Evolutionary conservation across 2,797 vertebrate genomes (phyloP).

Genomic region (Acestrorhynchus altus): DNA sequence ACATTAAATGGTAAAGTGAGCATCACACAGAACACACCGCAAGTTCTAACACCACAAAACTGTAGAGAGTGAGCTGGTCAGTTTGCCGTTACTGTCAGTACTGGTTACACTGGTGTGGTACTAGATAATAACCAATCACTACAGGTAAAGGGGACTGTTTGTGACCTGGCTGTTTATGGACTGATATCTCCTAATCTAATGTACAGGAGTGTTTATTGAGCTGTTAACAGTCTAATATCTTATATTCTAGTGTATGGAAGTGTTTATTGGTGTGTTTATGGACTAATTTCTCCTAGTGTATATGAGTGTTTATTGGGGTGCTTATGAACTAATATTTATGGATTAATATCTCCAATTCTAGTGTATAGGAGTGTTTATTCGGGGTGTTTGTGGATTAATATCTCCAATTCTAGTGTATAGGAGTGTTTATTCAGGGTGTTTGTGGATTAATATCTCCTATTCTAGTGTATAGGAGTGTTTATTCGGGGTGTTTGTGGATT

Average conservation of each 20-base stretch:
- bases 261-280: not conserved
- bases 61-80: no score
- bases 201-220: not conserved
- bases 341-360: not conserved
- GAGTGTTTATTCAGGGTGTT: no score
- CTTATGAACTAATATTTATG: not conserved
- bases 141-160: no score
- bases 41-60: no score
- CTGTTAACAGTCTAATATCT: not conserved
- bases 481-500: not conserved
- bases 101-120: no score
- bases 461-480: not conserved
- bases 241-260: not conserved
- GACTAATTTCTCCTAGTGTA: not conserved
- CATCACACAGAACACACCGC: no score
- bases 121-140: no score
- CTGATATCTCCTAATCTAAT: not conserved
- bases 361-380: no score
- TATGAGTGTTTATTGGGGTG: not conserved
- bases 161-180: not conserved
- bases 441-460: not conserved
- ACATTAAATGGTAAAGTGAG: no score
- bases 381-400: not conserved
- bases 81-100: no score
- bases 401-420: not conserved